Conservation (phyloP, 1,140 invertebrate genomes). For the Lucilia cuprina region DNA sequence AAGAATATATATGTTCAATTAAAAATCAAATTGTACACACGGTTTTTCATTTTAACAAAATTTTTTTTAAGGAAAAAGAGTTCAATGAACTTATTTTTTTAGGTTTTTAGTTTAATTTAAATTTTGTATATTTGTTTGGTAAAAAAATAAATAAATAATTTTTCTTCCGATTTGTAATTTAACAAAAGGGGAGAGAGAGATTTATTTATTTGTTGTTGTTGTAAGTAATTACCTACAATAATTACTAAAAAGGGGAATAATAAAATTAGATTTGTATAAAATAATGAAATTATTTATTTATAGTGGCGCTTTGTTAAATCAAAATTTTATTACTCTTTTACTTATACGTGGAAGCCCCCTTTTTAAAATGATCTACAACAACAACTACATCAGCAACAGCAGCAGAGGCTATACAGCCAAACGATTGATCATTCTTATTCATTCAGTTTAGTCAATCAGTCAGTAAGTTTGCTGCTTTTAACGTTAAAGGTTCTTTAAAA, state of each 20-base stretch:
- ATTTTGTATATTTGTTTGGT: background rate
- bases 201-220: no score
- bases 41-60: no score
- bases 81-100: background rate
- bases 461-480: no score
- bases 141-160: background rate
- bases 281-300: background rate
- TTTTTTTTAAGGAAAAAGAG: no score
- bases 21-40: no score
- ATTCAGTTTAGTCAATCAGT: no score
- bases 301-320: constrained; percentile 9
- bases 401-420: no score
- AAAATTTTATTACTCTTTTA: background rate
- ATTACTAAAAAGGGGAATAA: background rate
- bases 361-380: background rate
- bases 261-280: background rate
- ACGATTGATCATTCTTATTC: no score
- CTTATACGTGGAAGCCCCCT: background rate
- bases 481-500: no score
- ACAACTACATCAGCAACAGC: no score
- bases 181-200: no score
- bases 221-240: background rate
- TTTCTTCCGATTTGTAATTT: background rate
- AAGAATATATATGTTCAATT: background rate
- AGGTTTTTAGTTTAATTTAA: background rate